These are phyloP conservation scores for Drosophila lutescens DNA, from an alignment of 2,888 invertebrate genomes.

Conservation along the genomic window DNA sequence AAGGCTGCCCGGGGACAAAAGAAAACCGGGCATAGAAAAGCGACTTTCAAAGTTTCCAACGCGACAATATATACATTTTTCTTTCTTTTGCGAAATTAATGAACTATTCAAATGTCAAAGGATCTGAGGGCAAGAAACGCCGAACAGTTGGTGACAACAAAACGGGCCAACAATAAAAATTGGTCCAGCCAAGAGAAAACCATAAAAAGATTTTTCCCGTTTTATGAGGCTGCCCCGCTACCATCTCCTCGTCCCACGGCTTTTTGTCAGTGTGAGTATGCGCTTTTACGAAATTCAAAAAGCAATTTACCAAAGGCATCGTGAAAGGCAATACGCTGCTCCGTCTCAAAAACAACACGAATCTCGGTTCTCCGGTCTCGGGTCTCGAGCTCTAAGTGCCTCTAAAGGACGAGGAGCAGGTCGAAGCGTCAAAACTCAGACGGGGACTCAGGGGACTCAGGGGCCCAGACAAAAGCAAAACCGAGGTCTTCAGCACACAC, in stretches of 20 bases:
- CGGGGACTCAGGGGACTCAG: conserved; percentile 15
- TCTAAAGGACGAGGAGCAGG: conserved; percentile 69
- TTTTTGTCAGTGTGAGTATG: conserved; percentile 42
- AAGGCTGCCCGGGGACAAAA: conserved; percentile 64
- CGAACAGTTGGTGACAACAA: conserved; percentile 77
- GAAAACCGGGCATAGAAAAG: conserved; percentile 70
- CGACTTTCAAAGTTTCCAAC: conserved; percentile 73
- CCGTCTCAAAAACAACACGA: conserved; percentile 21
- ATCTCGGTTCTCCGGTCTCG: conserved; percentile 28
- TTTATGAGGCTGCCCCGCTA: conserved; percentile 58
- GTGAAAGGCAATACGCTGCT: conserved; percentile 74
- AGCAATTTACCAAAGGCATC: conserved; percentile 79
- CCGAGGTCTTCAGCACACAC: conserved; percentile 18
- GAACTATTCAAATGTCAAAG: conserved; percentile 80
- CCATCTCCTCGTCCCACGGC: neutral
- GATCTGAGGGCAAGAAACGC: conserved; percentile 71
- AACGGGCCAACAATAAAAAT: conserved; percentile 73
- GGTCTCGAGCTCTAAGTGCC: conserved; percentile 65
- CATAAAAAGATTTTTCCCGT: conserved; percentile 77
- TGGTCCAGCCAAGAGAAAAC: conserved; percentile 73
- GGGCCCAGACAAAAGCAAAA: neutral
- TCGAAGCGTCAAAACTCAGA: conserved; percentile 46
- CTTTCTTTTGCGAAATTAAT: conserved; percentile 77
- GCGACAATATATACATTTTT: conserved; percentile 52
- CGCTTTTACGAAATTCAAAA: conserved; percentile 79